These are phyloP conservation scores for Corythornis vintsioides DNA, from an alignment of 2,113 vertebrate species.

Conservation along the genomic window DNA sequence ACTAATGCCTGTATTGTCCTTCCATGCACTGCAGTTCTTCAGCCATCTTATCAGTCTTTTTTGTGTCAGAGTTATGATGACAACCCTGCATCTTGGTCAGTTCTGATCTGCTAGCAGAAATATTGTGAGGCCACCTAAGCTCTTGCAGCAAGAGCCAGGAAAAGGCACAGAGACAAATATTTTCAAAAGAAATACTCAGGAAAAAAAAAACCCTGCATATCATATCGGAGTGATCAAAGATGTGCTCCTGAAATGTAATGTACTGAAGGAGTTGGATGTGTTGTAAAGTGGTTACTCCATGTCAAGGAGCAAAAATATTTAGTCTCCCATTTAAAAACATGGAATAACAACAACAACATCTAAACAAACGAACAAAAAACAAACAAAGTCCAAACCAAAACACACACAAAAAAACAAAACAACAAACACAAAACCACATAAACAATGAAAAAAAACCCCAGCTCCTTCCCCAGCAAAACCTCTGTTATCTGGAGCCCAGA, in stretches of 20 bases:
- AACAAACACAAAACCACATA: background rate
- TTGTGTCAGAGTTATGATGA: background rate
- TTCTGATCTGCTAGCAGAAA: constrained; percentile 18
- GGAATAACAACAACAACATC: background rate
- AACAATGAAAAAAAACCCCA: background rate
- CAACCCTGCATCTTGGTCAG: constrained; percentile 1
- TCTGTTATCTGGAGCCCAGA: constrained; percentile 15
- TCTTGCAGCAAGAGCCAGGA: constrained; percentile 8
- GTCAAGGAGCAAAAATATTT: background rate
- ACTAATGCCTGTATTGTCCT: background rate
- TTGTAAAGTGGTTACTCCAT: background rate
- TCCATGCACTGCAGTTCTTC: constrained; percentile 24
- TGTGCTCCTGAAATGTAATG: background rate
- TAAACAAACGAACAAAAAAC: background rate
- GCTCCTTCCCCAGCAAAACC: background rate
- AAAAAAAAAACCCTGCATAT: background rate
- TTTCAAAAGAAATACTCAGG: background rate
- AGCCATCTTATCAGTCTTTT: background rate
- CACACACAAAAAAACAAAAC: background rate
- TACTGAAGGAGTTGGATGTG: background rate
- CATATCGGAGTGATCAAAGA: background rate
- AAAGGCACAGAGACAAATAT: background rate
- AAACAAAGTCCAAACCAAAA: background rate
- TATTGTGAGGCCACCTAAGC: background rate
- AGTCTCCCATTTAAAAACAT: background rate